phyloP scores from a whole-genome alignment of 2,888 invertebrate species.

The Eucera pruinosa region DNA sequence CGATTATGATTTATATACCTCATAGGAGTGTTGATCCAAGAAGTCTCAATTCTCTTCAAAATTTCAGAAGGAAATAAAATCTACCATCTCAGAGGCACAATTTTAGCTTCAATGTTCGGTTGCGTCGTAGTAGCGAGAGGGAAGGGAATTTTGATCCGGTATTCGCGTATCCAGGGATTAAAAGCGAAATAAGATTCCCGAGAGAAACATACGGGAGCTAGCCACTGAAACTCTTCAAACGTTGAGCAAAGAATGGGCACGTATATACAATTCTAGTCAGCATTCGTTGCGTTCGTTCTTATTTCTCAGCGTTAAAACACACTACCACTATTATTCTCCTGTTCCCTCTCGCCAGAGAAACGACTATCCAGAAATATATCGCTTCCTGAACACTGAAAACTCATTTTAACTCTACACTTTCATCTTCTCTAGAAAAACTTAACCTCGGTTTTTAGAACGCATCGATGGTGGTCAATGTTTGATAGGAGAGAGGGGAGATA shows the following conservation, averaged over 20 bases:
- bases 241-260: conserved; percentile 4
- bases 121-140: too few species aligned
- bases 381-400: conserved; percentile 23
- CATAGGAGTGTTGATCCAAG: too few species aligned
- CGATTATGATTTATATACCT: too few species aligned
- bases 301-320: conserved; percentile 1
- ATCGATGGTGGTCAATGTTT: not conserved
- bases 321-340: not conserved
- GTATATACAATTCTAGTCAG: not conserved
- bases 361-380: conserved; percentile 19
- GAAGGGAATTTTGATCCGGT: conserved; percentile 1
- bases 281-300: not conserved
- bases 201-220: not conserved
- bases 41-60: too few species aligned
- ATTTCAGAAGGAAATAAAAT: too few species aligned
- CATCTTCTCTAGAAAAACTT: not conserved
- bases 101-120: too few species aligned
- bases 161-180: not conserved
- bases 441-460: conserved; percentile 23
- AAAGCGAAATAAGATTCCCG: not conserved
- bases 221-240: not conserved
- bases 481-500: not conserved
- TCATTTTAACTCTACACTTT: conserved; percentile 20
- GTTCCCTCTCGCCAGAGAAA: not conserved
- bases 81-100: too few species aligned